These are phyloP conservation scores for Nomada lathburiana DNA, from an alignment of 2,888 invertebrate genomes.

Conservation along the genomic window DNA sequence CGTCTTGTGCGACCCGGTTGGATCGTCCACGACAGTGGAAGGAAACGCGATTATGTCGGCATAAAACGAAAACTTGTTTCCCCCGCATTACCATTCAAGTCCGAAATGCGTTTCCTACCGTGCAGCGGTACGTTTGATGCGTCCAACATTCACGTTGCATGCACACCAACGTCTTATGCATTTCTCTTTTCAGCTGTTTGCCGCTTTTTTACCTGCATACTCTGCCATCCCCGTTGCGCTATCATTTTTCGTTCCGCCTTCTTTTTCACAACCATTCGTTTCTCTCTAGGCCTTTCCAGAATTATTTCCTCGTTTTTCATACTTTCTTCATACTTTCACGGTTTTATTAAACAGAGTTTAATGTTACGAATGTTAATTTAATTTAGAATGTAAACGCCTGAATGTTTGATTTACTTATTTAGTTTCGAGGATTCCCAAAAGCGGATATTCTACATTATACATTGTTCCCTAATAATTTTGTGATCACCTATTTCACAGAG, in stretches of 20 bases:
- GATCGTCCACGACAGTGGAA: slow-evolving; percentile 53
- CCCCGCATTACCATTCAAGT: slow-evolving; percentile 69
- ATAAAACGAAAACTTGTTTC: slow-evolving; percentile 69
- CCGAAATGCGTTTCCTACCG: slow-evolving; percentile 74
- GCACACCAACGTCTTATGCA: slow-evolving; percentile 33
- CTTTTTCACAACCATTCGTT: slow-evolving; percentile 3
- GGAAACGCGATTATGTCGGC: slow-evolving; percentile 66
- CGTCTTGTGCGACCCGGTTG: slow-evolving; percentile 9
- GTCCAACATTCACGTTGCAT: slow-evolving; percentile 53
- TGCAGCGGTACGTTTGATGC: slow-evolving; percentile 76
- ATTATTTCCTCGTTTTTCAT: not conserved
- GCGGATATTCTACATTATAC: too few relatives aligned
- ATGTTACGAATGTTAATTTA: too few relatives aligned
- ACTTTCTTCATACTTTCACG: too few relatives aligned
- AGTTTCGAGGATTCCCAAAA: too few relatives aligned
- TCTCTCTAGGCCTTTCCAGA: not conserved
- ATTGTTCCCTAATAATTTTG: too few relatives aligned
- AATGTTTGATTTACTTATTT: too few relatives aligned
- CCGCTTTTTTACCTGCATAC: not conserved
- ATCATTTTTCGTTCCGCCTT: not conserved
- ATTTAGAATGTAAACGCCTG: too few relatives aligned
- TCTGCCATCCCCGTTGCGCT: not conserved
- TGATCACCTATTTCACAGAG: too few relatives aligned
- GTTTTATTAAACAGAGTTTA: too few relatives aligned
- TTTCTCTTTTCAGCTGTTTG: slow-evolving; percentile 49